Evolutionary conservation across 2,797 vertebrate species (phyloP).

Genomic region (Acanthurus tractus): DNA sequence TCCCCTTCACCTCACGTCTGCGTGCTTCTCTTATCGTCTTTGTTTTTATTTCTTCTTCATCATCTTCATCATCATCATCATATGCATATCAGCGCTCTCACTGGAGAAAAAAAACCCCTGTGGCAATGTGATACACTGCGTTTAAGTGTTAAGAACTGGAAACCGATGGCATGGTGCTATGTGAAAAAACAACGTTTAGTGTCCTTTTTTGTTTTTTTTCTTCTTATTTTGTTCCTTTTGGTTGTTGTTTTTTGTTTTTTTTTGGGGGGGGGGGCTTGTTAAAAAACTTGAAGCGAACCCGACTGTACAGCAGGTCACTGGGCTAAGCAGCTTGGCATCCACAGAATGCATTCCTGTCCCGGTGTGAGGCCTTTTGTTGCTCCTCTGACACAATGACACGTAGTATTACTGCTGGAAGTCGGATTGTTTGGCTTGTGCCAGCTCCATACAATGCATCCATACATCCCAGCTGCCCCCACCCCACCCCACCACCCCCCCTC

Average conservation of each 20-base stretch:
- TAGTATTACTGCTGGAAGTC: constrained; percentile 58
- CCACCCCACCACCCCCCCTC: too few relatives aligned
- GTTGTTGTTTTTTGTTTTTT: background rate
- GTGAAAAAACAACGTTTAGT: constrained; percentile 48
- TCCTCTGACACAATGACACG: constrained; percentile 46
- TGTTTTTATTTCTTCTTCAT: constrained; percentile 16
- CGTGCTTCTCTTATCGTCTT: constrained; percentile 5
- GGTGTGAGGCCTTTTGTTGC: constrained; percentile 53
- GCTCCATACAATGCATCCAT: constrained; percentile 51
- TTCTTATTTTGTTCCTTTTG: constrained; percentile 31
- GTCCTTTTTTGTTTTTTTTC: too few relatives aligned
- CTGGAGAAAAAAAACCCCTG: constrained; percentile 8
- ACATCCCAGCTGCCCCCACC: constrained; percentile 16
- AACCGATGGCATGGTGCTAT: constrained; percentile 79
- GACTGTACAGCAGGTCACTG: constrained; percentile 52
- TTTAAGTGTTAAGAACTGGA: constrained; percentile 59
- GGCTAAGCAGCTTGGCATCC: constrained; percentile 61
- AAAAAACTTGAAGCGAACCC: constrained; percentile 43
- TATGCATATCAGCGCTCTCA: constrained; percentile 26
- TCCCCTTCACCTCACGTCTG: background rate
- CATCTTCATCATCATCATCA: too few relatives aligned
- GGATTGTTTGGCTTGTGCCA: constrained; percentile 51
- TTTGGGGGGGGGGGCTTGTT: constrained; percentile 35
- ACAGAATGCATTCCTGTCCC: constrained; percentile 56
- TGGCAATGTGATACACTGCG: constrained; percentile 61